Conservation (phyloP, 2,113 vertebrate genomes). For the Salvelinus fontinalis region DNA sequence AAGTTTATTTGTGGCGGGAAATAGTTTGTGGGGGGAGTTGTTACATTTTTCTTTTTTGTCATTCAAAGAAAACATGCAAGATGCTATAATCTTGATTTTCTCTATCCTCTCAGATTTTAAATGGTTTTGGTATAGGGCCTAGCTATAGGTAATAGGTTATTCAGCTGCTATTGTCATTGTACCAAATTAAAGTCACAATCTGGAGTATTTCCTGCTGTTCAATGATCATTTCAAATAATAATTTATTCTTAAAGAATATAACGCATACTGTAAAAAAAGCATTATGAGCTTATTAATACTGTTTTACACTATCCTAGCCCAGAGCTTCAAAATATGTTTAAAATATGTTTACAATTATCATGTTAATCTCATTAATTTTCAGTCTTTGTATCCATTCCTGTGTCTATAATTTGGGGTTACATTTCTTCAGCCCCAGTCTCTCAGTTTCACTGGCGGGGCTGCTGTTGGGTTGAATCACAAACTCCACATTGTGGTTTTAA, state of each 20-base stretch:
- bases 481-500: no score
- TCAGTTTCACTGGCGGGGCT: no score
- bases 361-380: slow-evolving; percentile 74
- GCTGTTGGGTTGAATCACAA: slow-evolving; percentile 75
- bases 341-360: no score
- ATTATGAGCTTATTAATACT: no score
- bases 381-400: slow-evolving; percentile 90
- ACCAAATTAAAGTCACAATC: background rate
- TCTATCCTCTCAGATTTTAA: background rate
- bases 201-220: no score
- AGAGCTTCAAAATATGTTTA: no score
- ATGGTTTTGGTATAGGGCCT: background rate
- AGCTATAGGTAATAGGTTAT: background rate
- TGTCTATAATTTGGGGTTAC: slow-evolving; percentile 83
- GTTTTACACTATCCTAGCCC: no score
- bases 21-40: background rate
- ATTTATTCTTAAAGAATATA: no score
- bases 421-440: slow-evolving; percentile 70
- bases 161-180: background rate
- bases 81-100: slow-evolving; percentile 1
- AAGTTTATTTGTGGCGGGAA: slow-evolving; percentile 19
- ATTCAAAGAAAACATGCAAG: slow-evolving; percentile 4
- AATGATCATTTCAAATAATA: no score
- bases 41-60: background rate
- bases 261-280: no score